Base-by-base conservation (phyloP, 2,113 vertebrate species). In the western clawed frog (Xenopus tropicalis) region DNA sequence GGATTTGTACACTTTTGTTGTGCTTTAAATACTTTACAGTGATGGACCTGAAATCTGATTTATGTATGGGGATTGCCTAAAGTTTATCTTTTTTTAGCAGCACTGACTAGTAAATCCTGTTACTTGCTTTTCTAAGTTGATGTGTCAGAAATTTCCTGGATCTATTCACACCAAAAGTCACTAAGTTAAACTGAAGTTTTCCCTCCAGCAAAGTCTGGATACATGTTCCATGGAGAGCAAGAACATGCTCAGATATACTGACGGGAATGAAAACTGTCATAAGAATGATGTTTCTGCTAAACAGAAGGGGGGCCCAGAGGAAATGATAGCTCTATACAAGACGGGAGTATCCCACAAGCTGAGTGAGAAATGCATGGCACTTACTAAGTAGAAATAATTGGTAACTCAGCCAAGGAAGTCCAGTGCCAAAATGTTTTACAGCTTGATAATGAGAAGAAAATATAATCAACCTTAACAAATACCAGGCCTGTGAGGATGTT, bases 401-500 rank as follows among this genome's bases (percentile, higher is more conserved):
- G 63, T 46, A 74, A 37, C 25, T 37, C 43, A 69, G 65, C 66
- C 65, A 75, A 69, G n/a, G 16, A 58, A 51, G 29, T 61, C 14
- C 8, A 23, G 57, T 75, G 72, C 72, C 72, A 69, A 68, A 67
- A 74, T 74, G 72, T 74, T 67, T 37, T 67, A 68, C 54, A 68
- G 56, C 19, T 9, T 61, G 65, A 74, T 67, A 74, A 74, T 54
- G 4, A 67, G 10, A 64, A 59, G n/a, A 24, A 66, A 74, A 74
- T 37, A 37, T 37, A 74, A 74, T 74, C 23, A 46, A 42, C 66
- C 42, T 67, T 74, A 61, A 74, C 64, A 74, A 59, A 67, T 67
- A 61, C 54, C 72, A 74, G 72, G 52, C 51, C 65, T 42, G 22
- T 14, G 61, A 56, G 44, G 19, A 20, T 25, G 52, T 74, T 52